Conservation (phyloP, 2,797 vertebrate species). For the Toxotes lorentzi region DNA sequence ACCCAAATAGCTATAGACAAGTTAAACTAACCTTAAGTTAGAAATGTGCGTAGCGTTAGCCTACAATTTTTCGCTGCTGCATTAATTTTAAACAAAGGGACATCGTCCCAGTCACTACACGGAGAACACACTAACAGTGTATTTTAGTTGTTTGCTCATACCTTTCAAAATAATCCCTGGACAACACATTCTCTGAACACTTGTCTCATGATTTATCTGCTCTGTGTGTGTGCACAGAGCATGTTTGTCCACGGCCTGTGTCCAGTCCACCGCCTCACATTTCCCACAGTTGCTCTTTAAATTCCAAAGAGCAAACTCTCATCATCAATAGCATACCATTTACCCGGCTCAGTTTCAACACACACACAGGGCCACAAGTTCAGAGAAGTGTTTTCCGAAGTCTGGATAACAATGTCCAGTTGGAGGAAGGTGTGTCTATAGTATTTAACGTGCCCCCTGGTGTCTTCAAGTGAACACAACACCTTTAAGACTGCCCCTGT, state of each 20-base stretch:
- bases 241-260: conserved; percentile 51
- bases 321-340: background rate
- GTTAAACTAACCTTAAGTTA: background rate
- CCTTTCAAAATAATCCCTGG: conserved; percentile 39
- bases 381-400: background rate
- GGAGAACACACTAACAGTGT: background rate
- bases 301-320: conserved; percentile 45
- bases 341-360: conserved; percentile 14
- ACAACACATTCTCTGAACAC: conserved; percentile 39
- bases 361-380: conserved; percentile 13
- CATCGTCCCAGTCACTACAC: background rate
- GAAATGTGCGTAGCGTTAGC: background rate
- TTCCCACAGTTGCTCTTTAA: conserved; percentile 42
- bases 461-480: conserved; percentile 39
- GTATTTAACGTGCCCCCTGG: conserved; percentile 54
- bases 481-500: background rate
- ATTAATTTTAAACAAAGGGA: background rate
- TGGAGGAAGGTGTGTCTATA: background rate
- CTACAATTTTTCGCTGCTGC: background rate
- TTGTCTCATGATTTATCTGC: conserved; percentile 57
- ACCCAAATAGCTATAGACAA: background rate
- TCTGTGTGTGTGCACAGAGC: conserved; percentile 13
- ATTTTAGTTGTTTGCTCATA: conserved; percentile 19
- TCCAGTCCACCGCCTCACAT: conserved; percentile 22
- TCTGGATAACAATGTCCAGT: background rate